Percentiles rank a stretch among this genome's conserved stretches.
These are phyloP conservation scores for Polydrusus tereticollis DNA, from an alignment of 2,888 invertebrate species.

Conservation along the genomic window DNA sequence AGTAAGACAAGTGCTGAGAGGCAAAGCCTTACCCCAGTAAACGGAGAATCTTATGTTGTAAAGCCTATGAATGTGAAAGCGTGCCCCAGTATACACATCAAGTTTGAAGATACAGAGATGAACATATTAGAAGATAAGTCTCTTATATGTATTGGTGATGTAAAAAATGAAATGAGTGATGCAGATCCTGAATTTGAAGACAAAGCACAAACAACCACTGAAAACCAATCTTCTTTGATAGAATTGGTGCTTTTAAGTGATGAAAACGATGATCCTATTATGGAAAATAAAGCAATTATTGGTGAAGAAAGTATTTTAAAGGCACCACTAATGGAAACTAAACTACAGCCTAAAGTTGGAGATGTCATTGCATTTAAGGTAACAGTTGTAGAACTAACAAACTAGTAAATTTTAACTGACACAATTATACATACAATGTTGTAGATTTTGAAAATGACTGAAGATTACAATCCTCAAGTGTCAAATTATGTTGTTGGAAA, in stretches of 20 bases:
- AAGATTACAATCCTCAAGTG: slow-evolving; percentile 20
- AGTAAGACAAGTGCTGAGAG: slow-evolving; percentile 9
- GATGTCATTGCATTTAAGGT: slow-evolving; percentile 34
- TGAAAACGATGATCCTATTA: slow-evolving; percentile 12
- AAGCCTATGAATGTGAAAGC: slow-evolving; percentile 13
- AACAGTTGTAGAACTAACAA: not conserved
- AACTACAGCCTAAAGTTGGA: slow-evolving; percentile 20
- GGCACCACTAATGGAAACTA: slow-evolving; percentile 24
- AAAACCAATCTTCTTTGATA: not conserved
- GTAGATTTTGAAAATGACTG: slow-evolving; percentile 20
- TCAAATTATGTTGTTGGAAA: slow-evolving; percentile 26
- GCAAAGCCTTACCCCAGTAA: not conserved
- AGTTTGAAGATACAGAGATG: slow-evolving; percentile 12
- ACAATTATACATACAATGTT: not conserved
- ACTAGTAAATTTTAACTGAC: not conserved
- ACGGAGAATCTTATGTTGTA: not conserved
- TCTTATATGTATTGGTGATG: not conserved
- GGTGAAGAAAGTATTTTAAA: slow-evolving; percentile 8
- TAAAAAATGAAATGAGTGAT: not conserved
- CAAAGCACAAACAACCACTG: not conserved
- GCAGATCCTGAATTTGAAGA: not conserved
- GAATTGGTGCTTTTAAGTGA: slow-evolving; percentile 11
- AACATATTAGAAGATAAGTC: slow-evolving; percentile 1
- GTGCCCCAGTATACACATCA: slow-evolving; percentile 26
- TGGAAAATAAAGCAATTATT: slow-evolving; percentile 22